Evolutionary conservation across 2,888 invertebrate genomes (phyloP).

Genomic region (Lepidocyrtinus sp.): DNA sequence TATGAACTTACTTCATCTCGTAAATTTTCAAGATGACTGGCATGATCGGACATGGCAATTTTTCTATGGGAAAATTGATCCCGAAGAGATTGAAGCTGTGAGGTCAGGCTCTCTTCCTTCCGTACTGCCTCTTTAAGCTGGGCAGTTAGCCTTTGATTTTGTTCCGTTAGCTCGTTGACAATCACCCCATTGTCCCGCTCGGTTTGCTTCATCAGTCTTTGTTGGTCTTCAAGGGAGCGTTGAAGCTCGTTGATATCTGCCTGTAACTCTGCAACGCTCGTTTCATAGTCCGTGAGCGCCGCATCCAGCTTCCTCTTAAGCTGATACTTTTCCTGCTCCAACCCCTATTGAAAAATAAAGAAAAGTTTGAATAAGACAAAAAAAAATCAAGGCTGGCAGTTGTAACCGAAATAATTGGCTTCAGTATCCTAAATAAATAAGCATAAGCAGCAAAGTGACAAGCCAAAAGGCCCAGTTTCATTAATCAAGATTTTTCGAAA

Average conservation of each 20-base stretch:
- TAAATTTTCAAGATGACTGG: conserved; percentile 89
- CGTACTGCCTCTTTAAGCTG: conserved; percentile 84
- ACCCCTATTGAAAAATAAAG: conserved; percentile 81
- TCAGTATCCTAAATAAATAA: no score
- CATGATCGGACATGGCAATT: conserved; percentile 88
- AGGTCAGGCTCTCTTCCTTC: conserved; percentile 84
- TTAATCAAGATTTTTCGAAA: no score
- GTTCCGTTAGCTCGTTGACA: conserved; percentile 88
- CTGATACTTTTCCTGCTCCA: conserved; percentile 94
- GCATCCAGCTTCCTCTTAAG: conserved; percentile 88
- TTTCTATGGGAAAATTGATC: conserved; percentile 88
- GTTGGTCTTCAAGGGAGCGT: conserved; percentile 79
- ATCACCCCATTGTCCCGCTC: conserved; percentile 84
- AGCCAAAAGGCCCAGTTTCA: no score
- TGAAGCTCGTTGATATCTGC: conserved; percentile 88
- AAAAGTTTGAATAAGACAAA: no score
- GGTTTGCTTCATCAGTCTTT: conserved; percentile 72
- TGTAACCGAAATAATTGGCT: no score
- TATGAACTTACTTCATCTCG: conserved; percentile 85
- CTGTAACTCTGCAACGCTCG: conserved; percentile 88
- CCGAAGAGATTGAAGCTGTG: conserved; percentile 85
- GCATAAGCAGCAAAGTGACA: no score
- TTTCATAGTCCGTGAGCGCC: conserved; percentile 90
- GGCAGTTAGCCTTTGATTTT: conserved; percentile 88
- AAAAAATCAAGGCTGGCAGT: no score